A percentile compares a stretch with the other conserved stretches of the same genome.
These are phyloP conservation scores for Hypomecis atomaria DNA, from an alignment of 2,888 invertebrate species.

Conservation along the genomic window DNA sequence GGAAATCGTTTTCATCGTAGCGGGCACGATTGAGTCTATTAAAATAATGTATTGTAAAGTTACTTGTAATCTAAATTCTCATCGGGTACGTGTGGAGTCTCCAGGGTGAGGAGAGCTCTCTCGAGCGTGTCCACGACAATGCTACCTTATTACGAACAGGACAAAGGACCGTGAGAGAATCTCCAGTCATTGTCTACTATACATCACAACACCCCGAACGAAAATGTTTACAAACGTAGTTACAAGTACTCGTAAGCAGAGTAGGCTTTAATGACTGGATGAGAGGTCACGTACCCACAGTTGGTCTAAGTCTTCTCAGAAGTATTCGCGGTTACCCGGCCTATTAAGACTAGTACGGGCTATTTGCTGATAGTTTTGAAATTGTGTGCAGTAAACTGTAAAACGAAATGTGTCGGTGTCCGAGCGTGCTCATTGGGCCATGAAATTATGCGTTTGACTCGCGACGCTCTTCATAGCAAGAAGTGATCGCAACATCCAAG, in stretches of 20 bases:
- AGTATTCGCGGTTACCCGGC: slow-evolving; percentile 20
- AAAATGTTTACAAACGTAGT: slow-evolving; percentile 29
- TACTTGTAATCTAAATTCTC: slow-evolving; percentile 75
- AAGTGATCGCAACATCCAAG: slow-evolving; percentile 44
- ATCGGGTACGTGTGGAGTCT: slow-evolving; percentile 58
- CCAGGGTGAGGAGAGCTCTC: slow-evolving; percentile 66
- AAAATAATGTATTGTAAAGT: slow-evolving; percentile 65
- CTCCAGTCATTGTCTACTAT: slow-evolving; percentile 59
- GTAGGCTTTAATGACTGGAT: slow-evolving; percentile 18
- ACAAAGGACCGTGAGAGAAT: slow-evolving; percentile 73
- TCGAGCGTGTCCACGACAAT: slow-evolving; percentile 76
- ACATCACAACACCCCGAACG: slow-evolving; percentile 44
- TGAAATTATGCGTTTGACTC: slow-evolving; percentile 64
- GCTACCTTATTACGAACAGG: slow-evolving; percentile 70
- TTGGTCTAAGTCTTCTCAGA: slow-evolving; percentile 9
- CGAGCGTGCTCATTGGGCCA: slow-evolving; percentile 58
- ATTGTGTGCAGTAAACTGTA: slow-evolving; percentile 44
- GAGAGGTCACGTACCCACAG: slow-evolving; percentile 24
- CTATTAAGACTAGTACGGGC: neutral
- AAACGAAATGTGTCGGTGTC: slow-evolving; percentile 28
- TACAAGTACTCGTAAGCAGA: slow-evolving; percentile 1
- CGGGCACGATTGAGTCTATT: slow-evolving; percentile 61
- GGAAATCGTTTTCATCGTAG: slow-evolving; percentile 49
- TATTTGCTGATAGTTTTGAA: slow-evolving; percentile 33
- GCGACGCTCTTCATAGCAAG: slow-evolving; percentile 48